Evolutionary conservation across 2,113 vertebrate species (phyloP).

Genomic region (Tupaia tana): DNA sequence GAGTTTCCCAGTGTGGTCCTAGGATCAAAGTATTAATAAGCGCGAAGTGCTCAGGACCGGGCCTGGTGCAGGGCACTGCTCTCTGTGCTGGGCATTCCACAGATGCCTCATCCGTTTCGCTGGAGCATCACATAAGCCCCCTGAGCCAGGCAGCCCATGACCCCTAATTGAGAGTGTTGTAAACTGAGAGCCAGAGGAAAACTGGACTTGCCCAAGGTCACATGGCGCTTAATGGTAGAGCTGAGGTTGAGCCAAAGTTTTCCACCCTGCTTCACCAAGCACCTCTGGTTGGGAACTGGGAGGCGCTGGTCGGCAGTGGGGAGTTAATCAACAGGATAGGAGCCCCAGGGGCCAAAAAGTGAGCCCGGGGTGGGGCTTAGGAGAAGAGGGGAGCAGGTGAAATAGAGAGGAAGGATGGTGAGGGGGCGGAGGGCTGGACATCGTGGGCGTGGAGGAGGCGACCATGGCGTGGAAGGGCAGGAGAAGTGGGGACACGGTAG

Average conservation of each 20-base stretch:
- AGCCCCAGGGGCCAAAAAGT: neutral
- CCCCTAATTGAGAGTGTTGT: slow-evolving; percentile 25
- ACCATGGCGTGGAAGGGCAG: neutral
- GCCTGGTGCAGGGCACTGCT: neutral
- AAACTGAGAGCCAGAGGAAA: neutral
- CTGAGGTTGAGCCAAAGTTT: neutral
- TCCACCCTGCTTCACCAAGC: neutral
- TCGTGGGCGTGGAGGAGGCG: neutral
- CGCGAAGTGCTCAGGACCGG: neutral
- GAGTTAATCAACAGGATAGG: neutral
- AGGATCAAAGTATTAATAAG: neutral
- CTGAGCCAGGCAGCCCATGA: neutral
- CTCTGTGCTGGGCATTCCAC: neutral
- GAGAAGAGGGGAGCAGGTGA: neutral
- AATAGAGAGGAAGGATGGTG: neutral
- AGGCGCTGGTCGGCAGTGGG: neutral
- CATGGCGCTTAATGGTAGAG: neutral
- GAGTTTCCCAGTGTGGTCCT: neutral
- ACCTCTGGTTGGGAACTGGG: neutral
- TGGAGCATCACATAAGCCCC: neutral
- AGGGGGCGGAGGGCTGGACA: neutral
- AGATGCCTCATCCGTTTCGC: neutral
- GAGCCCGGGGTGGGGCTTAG: neutral
- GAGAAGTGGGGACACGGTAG: neutral
- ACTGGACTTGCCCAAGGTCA: slow-evolving; percentile 49